Base-by-base conservation (phyloP, 2,113 vertebrate species). In the Emydura subglobosa region DNA sequence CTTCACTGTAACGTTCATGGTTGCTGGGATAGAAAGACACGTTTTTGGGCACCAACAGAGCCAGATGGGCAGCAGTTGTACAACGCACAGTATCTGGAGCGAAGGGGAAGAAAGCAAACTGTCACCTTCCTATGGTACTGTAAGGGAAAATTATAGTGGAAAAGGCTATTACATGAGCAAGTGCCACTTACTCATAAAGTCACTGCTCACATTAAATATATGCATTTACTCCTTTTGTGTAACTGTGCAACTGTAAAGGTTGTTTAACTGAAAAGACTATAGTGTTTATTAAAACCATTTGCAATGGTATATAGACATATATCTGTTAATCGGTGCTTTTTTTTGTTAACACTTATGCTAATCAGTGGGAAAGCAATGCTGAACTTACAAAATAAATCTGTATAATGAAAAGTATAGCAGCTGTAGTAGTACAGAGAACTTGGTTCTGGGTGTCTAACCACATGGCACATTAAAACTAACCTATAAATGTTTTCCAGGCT, bases 401-500 rank as follows among this genome's bases (percentile, higher is more conserved):
- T 83, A 91, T 65, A 89, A 85, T 86, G 11, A 16, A 11, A 1
- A 27, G 27, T 7, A 5, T 42, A 86, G 6, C 19, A 4, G 1
- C 6, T 4, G 7, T 13, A 21, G 78, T 29, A 74, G 16, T 19
- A 17, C n/a, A 72, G 88, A 68, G 16, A 83, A 2, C 44, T 57
- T 78, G 82, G 42, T 57, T 85, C 51, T 74, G 55, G 39, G 9
- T 0, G 2, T 49, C 2, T 91, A 49, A 83, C 55, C 80, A 89
- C 47, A n/a, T 5, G 11, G 22, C 81, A 78, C 94, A 98, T 34
- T 39, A 65, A 92, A 87, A 94, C 98, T 90, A 97, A 99, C 99
- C 99, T 94, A 99, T 99, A 89, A 99, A 99, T 1, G 99, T 99
- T 98, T 99, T 99, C 99, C 99, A 99, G 53, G 99, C 99, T 44